phyloP scores from a whole-genome alignment of 2,888 invertebrate genomes.

The Plagodis dolabraria region DNA sequence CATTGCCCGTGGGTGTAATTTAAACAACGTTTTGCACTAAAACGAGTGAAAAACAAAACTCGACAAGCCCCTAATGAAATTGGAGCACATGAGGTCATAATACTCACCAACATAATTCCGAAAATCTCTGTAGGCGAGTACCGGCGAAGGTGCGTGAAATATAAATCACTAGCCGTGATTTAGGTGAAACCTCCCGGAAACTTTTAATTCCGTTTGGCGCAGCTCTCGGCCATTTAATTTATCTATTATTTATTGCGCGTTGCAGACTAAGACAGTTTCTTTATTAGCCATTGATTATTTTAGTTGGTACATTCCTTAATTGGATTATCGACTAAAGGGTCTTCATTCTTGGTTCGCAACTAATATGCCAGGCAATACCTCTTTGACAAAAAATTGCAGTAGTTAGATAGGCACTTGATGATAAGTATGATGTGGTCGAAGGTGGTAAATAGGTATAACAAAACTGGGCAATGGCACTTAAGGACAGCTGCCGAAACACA shows the following conservation, averaged over 20 bases:
- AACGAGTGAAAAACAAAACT: conserved; percentile 21
- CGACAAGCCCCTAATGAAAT: conserved; percentile 23
- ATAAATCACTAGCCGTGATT: conserved; percentile 77
- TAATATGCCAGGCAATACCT: too few species aligned
- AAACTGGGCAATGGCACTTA: too few species aligned
- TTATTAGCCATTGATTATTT: conserved; percentile 70
- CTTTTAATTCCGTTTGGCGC: conserved; percentile 76
- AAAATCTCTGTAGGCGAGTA: conserved; percentile 36
- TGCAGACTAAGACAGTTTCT: conserved; percentile 66
- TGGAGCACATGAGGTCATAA: conserved; percentile 35
- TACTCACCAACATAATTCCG: conserved; percentile 41
- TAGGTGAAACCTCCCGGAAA: conserved; percentile 73
- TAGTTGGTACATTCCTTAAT: conserved; percentile 46
- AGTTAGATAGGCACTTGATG: too few species aligned
- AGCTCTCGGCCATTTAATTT: conserved; percentile 67
- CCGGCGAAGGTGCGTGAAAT: conserved; percentile 71
- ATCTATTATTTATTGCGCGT: conserved; percentile 74
- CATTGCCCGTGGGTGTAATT: conserved; percentile 15
- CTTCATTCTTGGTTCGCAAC: too few species aligned
- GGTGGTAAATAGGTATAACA: too few species aligned
- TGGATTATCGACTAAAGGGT: too few species aligned
- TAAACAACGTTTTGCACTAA: conserved; percentile 20
- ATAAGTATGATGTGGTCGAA: too few species aligned
- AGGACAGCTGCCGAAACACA: too few species aligned
- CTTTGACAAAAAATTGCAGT: too few species aligned